These are phyloP conservation scores for Lepidocyrtinus sp. DNA, from an alignment of 2,888 invertebrate species.

Conservation along the genomic window DNA sequence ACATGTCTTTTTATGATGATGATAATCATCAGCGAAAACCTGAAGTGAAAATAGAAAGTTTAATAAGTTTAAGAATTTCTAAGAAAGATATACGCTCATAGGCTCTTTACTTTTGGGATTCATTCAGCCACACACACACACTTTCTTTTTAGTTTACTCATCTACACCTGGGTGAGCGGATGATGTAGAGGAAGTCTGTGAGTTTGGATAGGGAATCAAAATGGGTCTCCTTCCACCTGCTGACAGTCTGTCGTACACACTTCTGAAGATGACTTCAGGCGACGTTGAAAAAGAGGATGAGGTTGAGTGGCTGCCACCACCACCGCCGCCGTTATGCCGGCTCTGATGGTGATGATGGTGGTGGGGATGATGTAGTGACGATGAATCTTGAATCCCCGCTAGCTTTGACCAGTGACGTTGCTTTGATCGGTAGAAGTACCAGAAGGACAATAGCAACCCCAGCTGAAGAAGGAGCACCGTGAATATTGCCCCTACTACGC, in stretches of 20 bases:
- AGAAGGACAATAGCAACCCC: constrained; percentile 71
- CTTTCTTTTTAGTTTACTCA: too few relatives aligned
- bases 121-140: neutral
- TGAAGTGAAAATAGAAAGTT: too few relatives aligned
- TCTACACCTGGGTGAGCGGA: constrained; percentile 58
- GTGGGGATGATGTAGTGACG: constrained; percentile 50
- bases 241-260: constrained; percentile 70
- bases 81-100: too few relatives aligned
- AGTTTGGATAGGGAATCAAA: constrained; percentile 70
- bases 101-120: too few relatives aligned
- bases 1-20: neutral
- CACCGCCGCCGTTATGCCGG: constrained; percentile 18
- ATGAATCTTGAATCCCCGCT: constrained; percentile 60
- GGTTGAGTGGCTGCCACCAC: constrained; percentile 36
- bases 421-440: constrained; percentile 71
- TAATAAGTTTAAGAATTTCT: too few relatives aligned
- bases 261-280: constrained; percentile 72
- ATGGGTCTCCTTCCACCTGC: constrained; percentile 70
- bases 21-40: too few relatives aligned
- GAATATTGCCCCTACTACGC: constrained; percentile 71
- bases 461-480: constrained; percentile 71
- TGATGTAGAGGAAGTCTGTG: constrained; percentile 62
- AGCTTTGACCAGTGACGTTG: constrained; percentile 71
- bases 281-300: constrained; percentile 68
- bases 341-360: constrained; percentile 41